Evolutionary conservation across 2,113 vertebrate genomes (phyloP).

Genomic region (Vombatus ursinus): DNA sequence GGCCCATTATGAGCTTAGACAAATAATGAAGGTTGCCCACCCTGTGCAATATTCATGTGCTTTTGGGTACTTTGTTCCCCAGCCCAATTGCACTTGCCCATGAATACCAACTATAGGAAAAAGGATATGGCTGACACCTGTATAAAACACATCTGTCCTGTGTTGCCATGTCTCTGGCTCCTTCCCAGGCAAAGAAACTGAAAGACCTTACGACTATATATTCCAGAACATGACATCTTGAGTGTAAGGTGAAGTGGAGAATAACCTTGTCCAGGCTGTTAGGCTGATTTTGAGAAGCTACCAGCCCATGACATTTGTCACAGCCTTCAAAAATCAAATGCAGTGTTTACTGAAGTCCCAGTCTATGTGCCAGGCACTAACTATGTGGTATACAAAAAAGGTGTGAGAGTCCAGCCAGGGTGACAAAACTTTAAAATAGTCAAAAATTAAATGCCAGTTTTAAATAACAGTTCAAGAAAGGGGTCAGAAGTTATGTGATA

Average conservation of each 20-base stretch:
- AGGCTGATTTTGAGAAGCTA: not conserved
- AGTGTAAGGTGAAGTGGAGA: not conserved
- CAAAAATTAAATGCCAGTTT: not conserved
- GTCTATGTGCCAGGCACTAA: not conserved
- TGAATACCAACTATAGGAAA: not conserved
- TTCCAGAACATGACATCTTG: not conserved
- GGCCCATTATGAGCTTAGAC: not conserved
- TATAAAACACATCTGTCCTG: not conserved
- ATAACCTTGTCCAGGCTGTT: not conserved
- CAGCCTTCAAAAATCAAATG: not conserved
- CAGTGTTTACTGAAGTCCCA: not conserved
- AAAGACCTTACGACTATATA: not conserved
- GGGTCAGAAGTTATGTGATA: not conserved
- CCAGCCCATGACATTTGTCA: not conserved
- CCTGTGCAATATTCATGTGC: not conserved
- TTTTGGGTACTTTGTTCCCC: not conserved
- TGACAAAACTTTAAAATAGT: not conserved
- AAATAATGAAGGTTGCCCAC: not conserved
- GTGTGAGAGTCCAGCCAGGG: not conserved
- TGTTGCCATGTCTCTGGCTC: not conserved
- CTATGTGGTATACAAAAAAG: not conserved
- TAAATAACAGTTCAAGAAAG: not conserved
- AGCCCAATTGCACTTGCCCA: not conserved
- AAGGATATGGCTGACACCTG: not conserved
- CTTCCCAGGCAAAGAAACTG: not conserved